Percentiles rank a stretch among this genome's conserved stretches.
Evolutionary conservation across 2,888 invertebrate species (phyloP).

Genomic region (Gonocerus acuteangulatus): DNA sequence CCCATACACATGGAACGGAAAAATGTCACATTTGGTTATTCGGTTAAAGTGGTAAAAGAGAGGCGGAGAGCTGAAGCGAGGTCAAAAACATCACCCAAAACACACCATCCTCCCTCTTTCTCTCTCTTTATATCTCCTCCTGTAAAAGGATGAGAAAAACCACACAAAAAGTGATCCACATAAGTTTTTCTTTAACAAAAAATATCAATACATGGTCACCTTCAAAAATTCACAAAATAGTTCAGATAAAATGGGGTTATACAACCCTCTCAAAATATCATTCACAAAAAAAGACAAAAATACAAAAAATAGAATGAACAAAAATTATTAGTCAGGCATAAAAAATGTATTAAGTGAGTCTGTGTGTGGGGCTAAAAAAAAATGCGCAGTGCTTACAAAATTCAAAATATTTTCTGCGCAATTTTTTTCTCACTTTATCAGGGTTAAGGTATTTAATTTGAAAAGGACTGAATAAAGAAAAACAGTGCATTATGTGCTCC

Average conservation of each 20-base stretch:
- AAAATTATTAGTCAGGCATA: constrained; percentile 12
- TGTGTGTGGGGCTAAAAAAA: constrained; percentile 27
- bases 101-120: constrained; percentile 24
- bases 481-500: constrained; percentile 42
- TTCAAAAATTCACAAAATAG: constrained; percentile 21
- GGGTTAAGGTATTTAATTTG: constrained; percentile 19
- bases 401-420: constrained; percentile 20
- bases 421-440: constrained; percentile 24
- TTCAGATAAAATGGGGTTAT: constrained; percentile 12
- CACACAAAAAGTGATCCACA: constrained; percentile 28
- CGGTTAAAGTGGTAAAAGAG: constrained; percentile 34
- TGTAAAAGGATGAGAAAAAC: constrained; percentile 27
- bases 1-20: constrained; percentile 74
- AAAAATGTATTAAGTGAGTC: constrained; percentile 13
- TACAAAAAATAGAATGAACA: background rate
- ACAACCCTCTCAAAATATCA: constrained; percentile 46
- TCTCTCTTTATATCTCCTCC: constrained; percentile 36
- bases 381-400: constrained; percentile 21
- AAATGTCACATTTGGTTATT: constrained; percentile 57
- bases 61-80: constrained; percentile 28
- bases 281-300: constrained; percentile 2
- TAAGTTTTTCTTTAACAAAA: constrained; percentile 26
- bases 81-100: constrained; percentile 30
- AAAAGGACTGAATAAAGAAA: constrained; percentile 25
- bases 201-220: constrained; percentile 15